These are phyloP conservation scores for Avahi laniger DNA, from an alignment of 2,797 vertebrate genomes.

Conservation along the genomic window DNA sequence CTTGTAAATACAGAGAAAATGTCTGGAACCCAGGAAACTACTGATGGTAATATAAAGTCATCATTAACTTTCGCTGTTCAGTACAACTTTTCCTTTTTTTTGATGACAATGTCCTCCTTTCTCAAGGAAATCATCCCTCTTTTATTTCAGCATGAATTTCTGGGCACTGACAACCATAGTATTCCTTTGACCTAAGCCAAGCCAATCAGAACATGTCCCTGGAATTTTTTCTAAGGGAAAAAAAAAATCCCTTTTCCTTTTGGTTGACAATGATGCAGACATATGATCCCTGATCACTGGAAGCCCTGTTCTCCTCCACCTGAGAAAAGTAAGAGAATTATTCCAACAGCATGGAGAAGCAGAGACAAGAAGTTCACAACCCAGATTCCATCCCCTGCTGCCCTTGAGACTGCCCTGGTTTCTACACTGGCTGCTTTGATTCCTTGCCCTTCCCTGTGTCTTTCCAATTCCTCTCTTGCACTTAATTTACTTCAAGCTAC, in stretches of 20 bases:
- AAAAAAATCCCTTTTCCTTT: not conserved
- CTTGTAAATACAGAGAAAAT: conserved; percentile 24
- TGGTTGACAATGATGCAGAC: not conserved
- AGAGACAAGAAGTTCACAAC: not conserved
- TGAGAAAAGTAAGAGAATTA: not conserved
- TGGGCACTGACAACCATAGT: not conserved
- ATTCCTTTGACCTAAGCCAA: not conserved
- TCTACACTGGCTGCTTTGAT: not conserved
- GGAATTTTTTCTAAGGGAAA: not conserved
- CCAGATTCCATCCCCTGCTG: not conserved
- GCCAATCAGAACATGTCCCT: not conserved
- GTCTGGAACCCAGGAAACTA: not conserved
- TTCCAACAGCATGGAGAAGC: not conserved
- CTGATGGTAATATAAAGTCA: not conserved
- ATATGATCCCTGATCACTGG: not conserved
- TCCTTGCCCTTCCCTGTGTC: not conserved
- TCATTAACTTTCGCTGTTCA: not conserved
- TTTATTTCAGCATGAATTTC: not conserved
- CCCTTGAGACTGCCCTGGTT: not conserved
- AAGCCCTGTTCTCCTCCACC: not conserved
- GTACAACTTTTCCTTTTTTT: not conserved
- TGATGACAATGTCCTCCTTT: not conserved
- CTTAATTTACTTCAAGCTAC: not conserved
- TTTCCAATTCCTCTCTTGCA: not conserved
- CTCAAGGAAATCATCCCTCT: not conserved